A percentile compares a stretch with the other conserved stretches of the same genome.
Conservation (phyloP, 2,113 vertebrate species). For the Danio rerio region DNA sequence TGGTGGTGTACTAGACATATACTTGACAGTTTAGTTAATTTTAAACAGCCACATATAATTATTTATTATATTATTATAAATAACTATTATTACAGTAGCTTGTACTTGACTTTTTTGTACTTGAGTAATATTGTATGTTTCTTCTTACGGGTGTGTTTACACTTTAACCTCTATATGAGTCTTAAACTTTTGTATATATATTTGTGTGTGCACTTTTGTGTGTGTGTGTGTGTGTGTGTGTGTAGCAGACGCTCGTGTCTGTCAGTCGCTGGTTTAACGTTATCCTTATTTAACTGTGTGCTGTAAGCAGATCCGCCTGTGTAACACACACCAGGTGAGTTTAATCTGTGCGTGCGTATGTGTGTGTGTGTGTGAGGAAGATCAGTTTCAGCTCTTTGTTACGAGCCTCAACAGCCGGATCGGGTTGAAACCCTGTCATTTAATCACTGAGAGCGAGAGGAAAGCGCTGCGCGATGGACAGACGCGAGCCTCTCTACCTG, state of each 20-base stretch:
- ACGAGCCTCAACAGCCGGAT: constrained; percentile 14
- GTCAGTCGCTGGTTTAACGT: constrained; percentile 55
- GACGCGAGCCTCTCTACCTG: neutral
- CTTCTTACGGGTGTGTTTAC: too few species aligned
- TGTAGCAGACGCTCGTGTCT: too few species aligned
- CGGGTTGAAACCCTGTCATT: neutral
- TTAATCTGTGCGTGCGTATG: constrained; percentile 51
- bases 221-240: constrained; percentile 46
- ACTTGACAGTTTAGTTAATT: too few species aligned
- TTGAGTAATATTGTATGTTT: too few species aligned
- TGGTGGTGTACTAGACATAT: too few species aligned
- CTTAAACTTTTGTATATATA: too few species aligned
- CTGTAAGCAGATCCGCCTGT: constrained; percentile 62
- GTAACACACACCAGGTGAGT: constrained; percentile 62
- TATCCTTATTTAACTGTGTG: constrained; percentile 69
- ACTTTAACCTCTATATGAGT: too few species aligned
- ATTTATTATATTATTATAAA: too few species aligned
- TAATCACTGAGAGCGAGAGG: constrained; percentile 1
- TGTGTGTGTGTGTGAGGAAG: neutral
- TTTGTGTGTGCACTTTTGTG: too few species aligned
- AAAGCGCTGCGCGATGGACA: neutral
- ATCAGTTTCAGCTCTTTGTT: constrained; percentile 47
- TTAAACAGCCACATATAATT: too few species aligned
- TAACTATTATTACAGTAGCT: too few species aligned
- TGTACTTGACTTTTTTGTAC: too few species aligned